Percentiles rank a stretch among this genome's conserved stretches.
These are phyloP conservation scores for Epinephelus lanceolatus DNA, from an alignment of 2,113 vertebrate genomes.

Conservation along the genomic window DNA sequence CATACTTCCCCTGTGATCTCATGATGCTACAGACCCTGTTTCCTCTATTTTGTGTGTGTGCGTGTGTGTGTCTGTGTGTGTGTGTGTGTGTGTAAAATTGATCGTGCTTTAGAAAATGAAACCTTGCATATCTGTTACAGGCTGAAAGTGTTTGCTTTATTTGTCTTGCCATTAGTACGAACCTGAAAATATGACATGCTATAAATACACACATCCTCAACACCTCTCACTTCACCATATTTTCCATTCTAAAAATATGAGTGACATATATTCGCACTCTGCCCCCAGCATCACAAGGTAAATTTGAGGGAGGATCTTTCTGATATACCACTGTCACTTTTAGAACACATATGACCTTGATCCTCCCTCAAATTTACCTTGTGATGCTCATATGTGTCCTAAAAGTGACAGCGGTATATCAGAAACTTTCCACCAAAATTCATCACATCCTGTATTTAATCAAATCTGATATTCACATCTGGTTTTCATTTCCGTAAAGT, in stretches of 20 bases:
- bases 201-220: background rate
- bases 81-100: background rate
- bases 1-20: conserved; percentile 46
- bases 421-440: conserved; percentile 23
- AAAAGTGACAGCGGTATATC: background rate
- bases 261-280: background rate
- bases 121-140: background rate
- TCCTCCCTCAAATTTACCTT: no score
- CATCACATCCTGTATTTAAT: conserved; percentile 15
- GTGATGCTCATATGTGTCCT: conserved; percentile 4
- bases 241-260: background rate
- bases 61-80: background rate
- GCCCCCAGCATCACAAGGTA: background rate
- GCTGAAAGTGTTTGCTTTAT: background rate
- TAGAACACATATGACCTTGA: conserved; percentile 2
- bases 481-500: background rate
- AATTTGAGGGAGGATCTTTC: conserved; percentile 5
- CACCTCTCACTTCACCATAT: background rate
- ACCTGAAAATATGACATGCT: background rate
- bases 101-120: background rate
- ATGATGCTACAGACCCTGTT: background rate
- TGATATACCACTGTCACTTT: no score
- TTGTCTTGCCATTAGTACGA: no score
- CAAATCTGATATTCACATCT: background rate
- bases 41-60: background rate